Evolutionary conservation across 2,888 invertebrate genomes (phyloP), one percentile per base, ranked within the genome.

Genomic region (Macrophya annulata): DNA sequence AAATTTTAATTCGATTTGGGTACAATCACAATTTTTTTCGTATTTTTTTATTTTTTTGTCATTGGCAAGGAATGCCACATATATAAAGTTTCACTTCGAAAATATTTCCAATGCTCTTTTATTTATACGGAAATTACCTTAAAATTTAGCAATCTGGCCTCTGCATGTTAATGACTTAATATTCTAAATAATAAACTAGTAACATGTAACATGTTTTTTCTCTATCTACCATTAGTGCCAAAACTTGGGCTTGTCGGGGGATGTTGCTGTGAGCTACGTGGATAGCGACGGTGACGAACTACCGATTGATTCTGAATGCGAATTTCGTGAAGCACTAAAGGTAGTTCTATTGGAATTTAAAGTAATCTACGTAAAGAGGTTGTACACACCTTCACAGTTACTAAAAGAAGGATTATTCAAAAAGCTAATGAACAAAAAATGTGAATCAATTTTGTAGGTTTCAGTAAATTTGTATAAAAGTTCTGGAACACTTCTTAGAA

Each of bases 241-340:
- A 9, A 48, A 45, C 68, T 25, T 83, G 68, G 85, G 85, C 55
- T 51, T 71, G 31, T 81, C 91, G n/a, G 93, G 91, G 17, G 91
- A 94, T 87, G 91, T 94, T 59, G 91, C 91, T 86, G 93, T 94
- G 8, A 93, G 92, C n/a, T 94, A 94, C 88, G 87, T 94, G 40
- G 93, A 93, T 87, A 90, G 91, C 43, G 93, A 94, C 85, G 92
- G 92, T 37, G 93, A 92, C 86, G 93, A 93, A 87, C 91, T 93
- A 85, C 92, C 93, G 9, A 94, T 94, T 81, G 92, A 94, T 84
- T 93, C 93, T 43, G 93, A 94, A 87, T 91, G 91, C 40, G 94
- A 94, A 87, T 94, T 94, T 85, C 92, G 93, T 86, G 92, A 93
- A 82, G 94, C 94, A 43, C 87, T 94, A 79, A 93, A 93, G 86